phyloP scores from a whole-genome alignment of 2,888 invertebrate species.

The Tiliacea aurago region DNA sequence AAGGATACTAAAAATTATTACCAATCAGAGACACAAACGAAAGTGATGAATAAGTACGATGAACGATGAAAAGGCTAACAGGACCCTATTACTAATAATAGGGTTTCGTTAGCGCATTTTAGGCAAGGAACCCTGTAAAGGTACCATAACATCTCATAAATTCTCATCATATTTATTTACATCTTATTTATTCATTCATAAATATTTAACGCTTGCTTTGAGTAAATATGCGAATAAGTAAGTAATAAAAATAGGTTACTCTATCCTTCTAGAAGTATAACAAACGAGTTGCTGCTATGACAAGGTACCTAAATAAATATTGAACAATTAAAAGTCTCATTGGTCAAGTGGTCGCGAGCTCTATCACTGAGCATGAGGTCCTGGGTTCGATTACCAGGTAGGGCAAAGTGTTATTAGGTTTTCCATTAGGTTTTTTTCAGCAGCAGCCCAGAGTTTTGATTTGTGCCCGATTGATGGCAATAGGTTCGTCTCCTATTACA shows the following conservation, averaged over 20 bases:
- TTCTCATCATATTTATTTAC: constrained; percentile 54
- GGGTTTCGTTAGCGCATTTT: constrained; percentile 38
- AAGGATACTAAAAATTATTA: too few relatives aligned
- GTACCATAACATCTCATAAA: constrained; percentile 50
- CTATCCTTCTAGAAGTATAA: constrained; percentile 18
- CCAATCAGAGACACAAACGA: background rate
- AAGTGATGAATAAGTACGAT: constrained; percentile 13
- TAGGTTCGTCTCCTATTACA: background rate
- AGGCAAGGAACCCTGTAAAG: constrained; percentile 34
- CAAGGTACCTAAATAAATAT: constrained; percentile 17
- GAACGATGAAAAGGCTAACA: constrained; percentile 13
- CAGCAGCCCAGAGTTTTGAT: too few relatives aligned
- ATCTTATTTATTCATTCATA: constrained; percentile 57
- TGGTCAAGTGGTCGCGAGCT: background rate
- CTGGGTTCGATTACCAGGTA: background rate
- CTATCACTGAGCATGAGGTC: background rate
- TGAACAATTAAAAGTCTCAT: background rate
- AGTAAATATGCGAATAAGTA: constrained; percentile 42
- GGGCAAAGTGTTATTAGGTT: too few relatives aligned
- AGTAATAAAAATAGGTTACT: constrained; percentile 20
- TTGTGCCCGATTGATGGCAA: background rate
- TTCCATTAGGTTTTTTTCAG: too few relatives aligned
- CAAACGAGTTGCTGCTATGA: constrained; percentile 17
- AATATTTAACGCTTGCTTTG: constrained; percentile 52
- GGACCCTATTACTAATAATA: constrained; percentile 46